Percentiles rank a stretch among this genome's conserved stretches.
Conservation (phyloP, 2,888 invertebrate species). For the Lepeophtheirus nordmannii region DNA sequence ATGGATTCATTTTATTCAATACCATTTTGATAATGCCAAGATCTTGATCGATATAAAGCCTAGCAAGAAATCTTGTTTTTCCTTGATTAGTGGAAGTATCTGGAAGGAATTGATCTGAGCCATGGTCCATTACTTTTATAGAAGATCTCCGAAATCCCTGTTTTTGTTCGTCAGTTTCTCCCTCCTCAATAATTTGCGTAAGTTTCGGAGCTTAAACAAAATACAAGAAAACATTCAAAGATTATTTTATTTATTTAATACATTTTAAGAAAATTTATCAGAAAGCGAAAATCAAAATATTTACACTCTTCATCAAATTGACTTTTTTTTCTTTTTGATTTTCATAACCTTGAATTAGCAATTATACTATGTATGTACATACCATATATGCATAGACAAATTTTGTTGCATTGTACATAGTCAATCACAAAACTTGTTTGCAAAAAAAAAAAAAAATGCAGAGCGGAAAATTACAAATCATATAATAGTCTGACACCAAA, state of each 20-base stretch:
- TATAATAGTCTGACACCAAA: too few species aligned
- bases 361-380: too few species aligned
- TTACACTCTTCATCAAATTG: too few species aligned
- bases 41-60: background rate
- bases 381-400: too few species aligned
- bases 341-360: too few species aligned
- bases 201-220: background rate
- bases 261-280: too few species aligned
- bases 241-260: background rate
- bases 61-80: background rate
- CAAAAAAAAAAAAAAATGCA: too few species aligned
- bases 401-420: too few species aligned
- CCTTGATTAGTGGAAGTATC: background rate
- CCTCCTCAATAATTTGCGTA: background rate
- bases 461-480: too few species aligned
- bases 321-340: too few species aligned
- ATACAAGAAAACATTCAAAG: background rate
- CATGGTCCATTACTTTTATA: background rate
- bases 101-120: background rate
- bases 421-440: too few species aligned
- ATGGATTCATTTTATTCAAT: background rate
- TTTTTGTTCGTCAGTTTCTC: background rate
- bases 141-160: constrained; percentile 1
- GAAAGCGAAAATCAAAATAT: too few species aligned
- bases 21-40: background rate